These are phyloP conservation scores for Melieria omissa DNA, from an alignment of 2,888 invertebrate genomes.

Conservation along the genomic window DNA sequence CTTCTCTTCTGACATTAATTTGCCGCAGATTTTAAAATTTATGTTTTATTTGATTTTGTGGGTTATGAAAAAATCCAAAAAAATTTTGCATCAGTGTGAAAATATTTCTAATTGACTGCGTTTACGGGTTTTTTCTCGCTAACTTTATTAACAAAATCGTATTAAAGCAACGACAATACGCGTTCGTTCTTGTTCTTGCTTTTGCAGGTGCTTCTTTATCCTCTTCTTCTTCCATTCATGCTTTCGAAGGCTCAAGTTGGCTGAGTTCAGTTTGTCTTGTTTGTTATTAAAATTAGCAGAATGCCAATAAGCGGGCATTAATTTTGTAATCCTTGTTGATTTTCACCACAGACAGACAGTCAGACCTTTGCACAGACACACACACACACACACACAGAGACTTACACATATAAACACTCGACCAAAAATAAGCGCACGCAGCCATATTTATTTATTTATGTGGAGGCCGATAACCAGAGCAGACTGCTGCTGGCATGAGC, in stretches of 20 bases:
- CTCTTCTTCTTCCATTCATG: not conserved
- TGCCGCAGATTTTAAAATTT: no score
- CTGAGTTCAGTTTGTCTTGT: not conserved
- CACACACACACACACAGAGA: not conserved
- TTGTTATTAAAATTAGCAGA: slow-evolving; percentile 19
- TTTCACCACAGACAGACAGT: not conserved
- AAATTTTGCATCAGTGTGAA: no score
- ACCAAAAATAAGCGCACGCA: not conserved
- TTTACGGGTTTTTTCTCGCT: no score
- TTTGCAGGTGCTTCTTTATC: no score
- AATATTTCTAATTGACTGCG: no score
- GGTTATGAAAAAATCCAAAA: no score
- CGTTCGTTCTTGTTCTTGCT: no score
- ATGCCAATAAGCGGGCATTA: slow-evolving; percentile 18
- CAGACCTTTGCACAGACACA: no score
- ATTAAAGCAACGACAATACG: no score
- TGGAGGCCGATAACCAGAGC: slow-evolving; percentile 2
- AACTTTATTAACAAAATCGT: no score
- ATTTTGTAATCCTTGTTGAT: slow-evolving; percentile 20
- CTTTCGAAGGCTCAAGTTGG: not conserved
- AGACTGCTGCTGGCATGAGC: slow-evolving; percentile 3
- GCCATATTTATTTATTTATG: not conserved
- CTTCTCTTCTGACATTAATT: no score
- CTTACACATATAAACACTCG: not conserved
- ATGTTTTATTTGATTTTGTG: no score